phyloP scores from a whole-genome alignment of 2,888 invertebrate genomes.

The Brachyopa scutellaris region DNA sequence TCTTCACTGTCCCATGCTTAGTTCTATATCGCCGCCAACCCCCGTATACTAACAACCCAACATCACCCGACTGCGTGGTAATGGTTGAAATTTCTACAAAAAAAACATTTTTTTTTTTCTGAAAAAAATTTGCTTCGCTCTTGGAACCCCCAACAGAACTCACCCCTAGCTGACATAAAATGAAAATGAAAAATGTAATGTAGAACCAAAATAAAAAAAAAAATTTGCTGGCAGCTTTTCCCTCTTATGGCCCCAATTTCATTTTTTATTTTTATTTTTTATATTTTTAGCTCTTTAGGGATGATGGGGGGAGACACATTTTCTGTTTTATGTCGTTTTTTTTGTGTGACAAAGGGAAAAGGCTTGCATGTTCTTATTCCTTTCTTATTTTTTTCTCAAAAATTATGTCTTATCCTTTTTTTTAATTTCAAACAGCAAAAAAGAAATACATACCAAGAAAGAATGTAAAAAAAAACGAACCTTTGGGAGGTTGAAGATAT shows the following conservation, averaged over 20 bases:
- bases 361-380: conserved; percentile 62
- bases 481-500: conserved; percentile 54
- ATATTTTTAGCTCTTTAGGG: conserved; percentile 55
- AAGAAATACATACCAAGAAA: conserved; percentile 1
- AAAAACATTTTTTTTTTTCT: conserved; percentile 53
- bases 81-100: conserved; percentile 55
- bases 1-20: conserved; percentile 36
- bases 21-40: not conserved
- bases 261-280: conserved; percentile 25
- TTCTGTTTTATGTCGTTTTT: conserved; percentile 29
- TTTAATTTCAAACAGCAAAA: conserved; percentile 36
- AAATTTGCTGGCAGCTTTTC: conserved; percentile 61
- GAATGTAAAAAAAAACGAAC: conserved; percentile 29
- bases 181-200: conserved; percentile 67
- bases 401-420: conserved; percentile 32
- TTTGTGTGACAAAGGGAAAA: conserved; percentile 55
- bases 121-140: conserved; percentile 53
- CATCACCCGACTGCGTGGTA: conserved; percentile 23
- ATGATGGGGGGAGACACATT: conserved; percentile 59
- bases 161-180: conserved; percentile 44
- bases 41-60: not conserved
- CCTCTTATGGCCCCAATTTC: conserved; percentile 70
- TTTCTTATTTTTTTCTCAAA: conserved; percentile 45
- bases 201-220: conserved; percentile 55
- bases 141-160: conserved; percentile 14